phyloP scores from a whole-genome alignment of 2,797 vertebrate genomes.

The Typhlichthys subterraneus region DNA sequence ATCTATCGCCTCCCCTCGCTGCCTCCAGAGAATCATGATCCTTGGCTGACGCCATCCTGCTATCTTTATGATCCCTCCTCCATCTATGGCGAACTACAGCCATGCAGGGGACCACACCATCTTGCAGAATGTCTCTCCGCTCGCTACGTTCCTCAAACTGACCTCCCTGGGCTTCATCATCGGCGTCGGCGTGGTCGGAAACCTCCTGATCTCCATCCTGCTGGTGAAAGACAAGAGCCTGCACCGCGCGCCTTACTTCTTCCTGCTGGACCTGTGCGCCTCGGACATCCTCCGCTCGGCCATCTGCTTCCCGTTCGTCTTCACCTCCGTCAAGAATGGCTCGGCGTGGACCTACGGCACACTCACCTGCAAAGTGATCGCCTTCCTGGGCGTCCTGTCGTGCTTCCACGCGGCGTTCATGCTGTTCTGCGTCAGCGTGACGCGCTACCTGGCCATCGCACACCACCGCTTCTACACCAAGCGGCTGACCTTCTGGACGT shows the following conservation, averaged over 20 bases:
- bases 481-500: conserved; percentile 98
- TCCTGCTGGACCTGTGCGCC: conserved; percentile 98
- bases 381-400: conserved; percentile 97
- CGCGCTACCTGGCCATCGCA: conserved; percentile 97
- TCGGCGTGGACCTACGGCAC: conserved; percentile 97
- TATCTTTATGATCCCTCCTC: conserved; percentile 98
- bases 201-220: conserved; percentile 99
- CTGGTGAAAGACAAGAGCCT: conserved; percentile 99
- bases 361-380: conserved; percentile 98
- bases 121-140: conserved; percentile 99
- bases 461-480: conserved; percentile 99
- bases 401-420: conserved; percentile 99
- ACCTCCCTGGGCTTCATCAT: conserved; percentile 99
- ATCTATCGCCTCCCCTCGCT: conserved; percentile 91
- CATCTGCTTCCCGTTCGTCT: conserved; percentile 99
- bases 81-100: conserved; percentile 99
- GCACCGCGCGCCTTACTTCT: conserved; percentile 98
- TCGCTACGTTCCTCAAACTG: conserved; percentile 99
- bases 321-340: conserved; percentile 98
- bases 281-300: conserved; percentile 98
- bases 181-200: conserved; percentile 97
- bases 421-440: conserved; percentile 99
- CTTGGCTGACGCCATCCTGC: conserved; percentile 93
- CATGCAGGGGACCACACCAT: conserved; percentile 99
- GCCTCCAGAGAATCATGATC: conserved; percentile 99